Base-by-base conservation (phyloP, 2,113 vertebrate species). In the Dasyurus viverrinus region DNA sequence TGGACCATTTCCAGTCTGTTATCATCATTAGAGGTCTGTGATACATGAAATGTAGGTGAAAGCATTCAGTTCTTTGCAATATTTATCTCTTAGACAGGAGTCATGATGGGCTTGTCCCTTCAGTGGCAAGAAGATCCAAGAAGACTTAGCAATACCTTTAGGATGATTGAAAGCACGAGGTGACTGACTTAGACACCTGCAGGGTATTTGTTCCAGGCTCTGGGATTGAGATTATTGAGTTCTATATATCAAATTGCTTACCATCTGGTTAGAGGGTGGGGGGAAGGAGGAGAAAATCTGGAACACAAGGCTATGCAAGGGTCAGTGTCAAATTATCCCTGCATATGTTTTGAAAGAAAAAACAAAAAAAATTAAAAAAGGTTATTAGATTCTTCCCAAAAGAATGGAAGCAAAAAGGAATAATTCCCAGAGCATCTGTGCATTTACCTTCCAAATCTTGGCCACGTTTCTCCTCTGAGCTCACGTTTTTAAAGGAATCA, bases 41-140 rank as follows among this genome's bases (percentile, higher is more conserved):
- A 96, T 98, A 36, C 98, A 97, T 98, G 98, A 98, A 98, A 98
- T 98, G 94, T 98, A 98, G 98, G 98, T 98, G 98, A 98, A 7
- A 98, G 96, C 97, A 97, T 98, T 98, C 93, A 91, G 60, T 98
- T 97, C 95, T 96, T 52, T 96, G 55, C 48, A 2, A 1, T 95
- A 89, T 97, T 97, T 96, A 94, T 98, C 97, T 98, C 93, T 94
- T 98, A 96, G 47, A 96, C 93, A 96, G 96, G 95, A 96, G 94
- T 96, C 57, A 30, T 90, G 84, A 27, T 26, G 91, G 76, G 93
- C 68, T 89, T 93, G 12, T 89, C 92, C 22, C 24, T 93, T 89
- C 19, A 93, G 52, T 95, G 54, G 90, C 96, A 52, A 2, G n/a
- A 96, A 97, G 94, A 50, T 93, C 68, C 60, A 42, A 95, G 36